A percentile compares a stretch with the other conserved stretches of the same genome.
These are phyloP conservation scores for Macrobrachium nipponense DNA, from an alignment of 1,140 invertebrate genomes.

Conservation along the genomic window DNA sequence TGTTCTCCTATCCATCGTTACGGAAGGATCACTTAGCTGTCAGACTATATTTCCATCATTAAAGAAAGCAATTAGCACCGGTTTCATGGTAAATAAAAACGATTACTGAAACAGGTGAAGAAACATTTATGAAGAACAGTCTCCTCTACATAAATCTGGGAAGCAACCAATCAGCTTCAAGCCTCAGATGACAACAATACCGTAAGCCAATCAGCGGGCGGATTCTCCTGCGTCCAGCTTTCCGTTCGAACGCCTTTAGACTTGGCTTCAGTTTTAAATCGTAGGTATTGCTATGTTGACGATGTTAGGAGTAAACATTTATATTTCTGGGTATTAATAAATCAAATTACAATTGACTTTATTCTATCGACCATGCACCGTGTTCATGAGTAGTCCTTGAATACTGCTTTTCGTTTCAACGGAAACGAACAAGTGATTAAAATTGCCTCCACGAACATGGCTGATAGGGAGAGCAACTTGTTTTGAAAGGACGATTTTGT, in stretches of 20 bases:
- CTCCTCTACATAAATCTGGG: neutral
- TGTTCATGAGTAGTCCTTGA: too few relatives aligned
- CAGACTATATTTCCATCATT: too few relatives aligned
- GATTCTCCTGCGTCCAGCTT: conserved; percentile 18
- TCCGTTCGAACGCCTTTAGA: neutral
- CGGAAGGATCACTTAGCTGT: too few relatives aligned
- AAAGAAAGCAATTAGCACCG: too few relatives aligned
- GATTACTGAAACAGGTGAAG: conserved; percentile 5
- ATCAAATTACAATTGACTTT: too few relatives aligned
- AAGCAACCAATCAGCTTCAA: conserved; percentile 10
- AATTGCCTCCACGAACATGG: conserved; percentile 35
- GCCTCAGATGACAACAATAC: conserved; percentile 35
- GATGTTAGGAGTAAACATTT: too few relatives aligned
- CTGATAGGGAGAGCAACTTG: conserved; percentile 31
- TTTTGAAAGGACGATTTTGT: conserved; percentile 32
- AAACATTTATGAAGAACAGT: conserved; percentile 19
- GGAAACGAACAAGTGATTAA: conserved; percentile 29
- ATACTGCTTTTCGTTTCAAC: too few relatives aligned
- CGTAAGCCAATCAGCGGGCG: conserved; percentile 20
- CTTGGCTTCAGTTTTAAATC: neutral
- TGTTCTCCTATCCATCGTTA: too few relatives aligned
- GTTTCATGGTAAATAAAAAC: neutral
- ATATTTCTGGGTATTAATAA: too few relatives aligned
- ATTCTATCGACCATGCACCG: too few relatives aligned
- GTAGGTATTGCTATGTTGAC: too few relatives aligned